Percentiles rank a stretch among this genome's conserved stretches.
These are phyloP conservation scores for Alectura lathami DNA, from an alignment of 2,113 vertebrate species.

Conservation along the genomic window DNA sequence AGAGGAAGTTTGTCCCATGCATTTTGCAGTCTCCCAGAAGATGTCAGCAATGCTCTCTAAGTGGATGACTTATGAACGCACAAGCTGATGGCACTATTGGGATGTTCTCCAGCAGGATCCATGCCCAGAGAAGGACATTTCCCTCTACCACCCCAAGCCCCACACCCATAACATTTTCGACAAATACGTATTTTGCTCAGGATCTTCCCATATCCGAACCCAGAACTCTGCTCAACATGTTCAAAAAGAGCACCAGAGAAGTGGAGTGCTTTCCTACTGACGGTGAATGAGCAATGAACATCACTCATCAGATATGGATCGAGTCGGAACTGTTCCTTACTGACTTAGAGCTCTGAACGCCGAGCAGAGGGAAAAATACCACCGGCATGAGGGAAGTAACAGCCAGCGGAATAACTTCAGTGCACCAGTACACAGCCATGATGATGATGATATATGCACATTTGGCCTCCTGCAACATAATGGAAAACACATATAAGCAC, in stretches of 20 bases:
- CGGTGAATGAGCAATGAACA: not conserved
- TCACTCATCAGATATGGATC: not conserved
- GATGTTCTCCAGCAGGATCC: not conserved
- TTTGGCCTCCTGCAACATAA: constrained; percentile 82
- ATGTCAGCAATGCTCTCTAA: not conserved
- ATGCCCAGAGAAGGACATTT: not conserved
- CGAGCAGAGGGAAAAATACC: constrained; percentile 91
- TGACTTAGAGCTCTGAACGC: constrained; percentile 88
- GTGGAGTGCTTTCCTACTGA: not conserved
- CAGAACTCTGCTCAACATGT: not conserved
- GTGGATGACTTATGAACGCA: not conserved
- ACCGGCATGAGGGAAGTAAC: constrained; percentile 89
- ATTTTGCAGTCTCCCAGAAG: not conserved
- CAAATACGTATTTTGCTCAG: not conserved
- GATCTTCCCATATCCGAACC: not conserved
- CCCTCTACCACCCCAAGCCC: not conserved
- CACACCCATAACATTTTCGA: not conserved
- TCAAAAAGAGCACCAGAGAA: not conserved
- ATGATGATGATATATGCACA: constrained; percentile 90
- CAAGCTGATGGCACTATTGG: not conserved
- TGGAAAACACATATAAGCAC: not conserved
- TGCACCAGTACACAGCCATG: constrained; percentile 97
- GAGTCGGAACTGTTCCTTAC: constrained; percentile 68
- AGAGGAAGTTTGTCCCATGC: not conserved
- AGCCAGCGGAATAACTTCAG: constrained; percentile 91